phyloP scores from a whole-genome alignment of 1,140 invertebrate genomes.

The Hestina assimilis region DNA sequence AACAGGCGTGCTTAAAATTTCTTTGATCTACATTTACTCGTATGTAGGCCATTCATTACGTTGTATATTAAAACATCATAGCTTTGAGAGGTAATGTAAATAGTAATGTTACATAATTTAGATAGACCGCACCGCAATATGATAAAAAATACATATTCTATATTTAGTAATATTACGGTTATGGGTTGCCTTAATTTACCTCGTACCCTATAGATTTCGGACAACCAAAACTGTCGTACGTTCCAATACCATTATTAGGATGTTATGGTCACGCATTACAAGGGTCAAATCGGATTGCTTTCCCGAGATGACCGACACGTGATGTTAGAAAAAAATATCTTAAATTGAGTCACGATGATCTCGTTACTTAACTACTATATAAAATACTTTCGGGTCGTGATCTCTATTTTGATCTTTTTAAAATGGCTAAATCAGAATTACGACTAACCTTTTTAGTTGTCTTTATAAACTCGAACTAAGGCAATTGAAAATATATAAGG shows the following conservation, averaged over 20 bases:
- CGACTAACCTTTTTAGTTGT: too few relatives aligned
- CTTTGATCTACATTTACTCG: constrained; percentile 20
- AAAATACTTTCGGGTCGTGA: background rate
- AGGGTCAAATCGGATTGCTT: constrained; percentile 44
- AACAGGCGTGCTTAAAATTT: constrained; percentile 7
- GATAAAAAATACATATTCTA: background rate
- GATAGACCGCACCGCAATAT: too few relatives aligned
- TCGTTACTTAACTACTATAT: constrained; percentile 1
- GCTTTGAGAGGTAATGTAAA: background rate
- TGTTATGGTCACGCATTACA: constrained; percentile 33
- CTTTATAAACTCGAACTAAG: too few relatives aligned
- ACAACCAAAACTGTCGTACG: constrained; percentile 39
- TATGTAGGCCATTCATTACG: constrained; percentile 5
- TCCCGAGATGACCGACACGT: constrained; percentile 23
- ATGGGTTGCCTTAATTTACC: constrained; percentile 9
- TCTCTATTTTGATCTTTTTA: too few relatives aligned
- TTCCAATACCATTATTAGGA: constrained; percentile 42
- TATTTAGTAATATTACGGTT: background rate
- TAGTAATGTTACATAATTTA: background rate
- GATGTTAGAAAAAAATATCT: constrained; percentile 11
- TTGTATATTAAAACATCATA: constrained; percentile 8
- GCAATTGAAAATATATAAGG: background rate
- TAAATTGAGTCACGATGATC: constrained; percentile 7
- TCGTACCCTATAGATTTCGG: background rate
- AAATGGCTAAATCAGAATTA: too few relatives aligned